Conservation (phyloP, 2,888 invertebrate species). For the Heteropelma amictum region DNA sequence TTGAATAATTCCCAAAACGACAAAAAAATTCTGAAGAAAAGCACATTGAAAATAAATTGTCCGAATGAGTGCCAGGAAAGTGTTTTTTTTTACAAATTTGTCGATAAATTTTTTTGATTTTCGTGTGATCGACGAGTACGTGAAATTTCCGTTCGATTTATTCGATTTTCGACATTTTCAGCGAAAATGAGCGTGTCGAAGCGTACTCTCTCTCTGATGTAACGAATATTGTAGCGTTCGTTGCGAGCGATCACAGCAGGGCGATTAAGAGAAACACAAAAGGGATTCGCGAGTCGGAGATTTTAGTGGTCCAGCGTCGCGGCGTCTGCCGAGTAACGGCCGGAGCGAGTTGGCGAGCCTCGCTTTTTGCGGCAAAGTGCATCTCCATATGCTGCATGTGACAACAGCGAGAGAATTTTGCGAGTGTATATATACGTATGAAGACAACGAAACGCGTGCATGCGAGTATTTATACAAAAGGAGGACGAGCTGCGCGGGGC, state of each 20-base stretch:
- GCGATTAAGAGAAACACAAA: background rate
- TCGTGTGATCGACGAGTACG: no score
- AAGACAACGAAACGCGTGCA: slow-evolving; percentile 21
- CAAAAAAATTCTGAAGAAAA: no score
- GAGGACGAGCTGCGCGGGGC: background rate
- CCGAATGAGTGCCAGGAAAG: no score
- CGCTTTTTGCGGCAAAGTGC: slow-evolving; percentile 29
- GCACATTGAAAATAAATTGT: no score
- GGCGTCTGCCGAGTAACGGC: background rate
- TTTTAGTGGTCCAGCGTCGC: slow-evolving; percentile 23
- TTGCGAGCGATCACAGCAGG: background rate
- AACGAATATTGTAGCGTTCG: background rate
- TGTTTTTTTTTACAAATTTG: no score
- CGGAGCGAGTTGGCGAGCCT: slow-evolving; percentile 2
- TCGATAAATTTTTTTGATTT: no score
- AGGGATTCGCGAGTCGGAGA: slow-evolving; percentile 3
- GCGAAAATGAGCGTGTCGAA: no score
- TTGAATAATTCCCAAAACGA: no score
- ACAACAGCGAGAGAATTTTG: slow-evolving; percentile 37
- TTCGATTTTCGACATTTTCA: no score
- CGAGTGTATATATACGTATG: no score
- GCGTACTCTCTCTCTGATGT: background rate
- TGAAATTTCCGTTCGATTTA: no score
- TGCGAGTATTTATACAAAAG: slow-evolving; percentile 23
- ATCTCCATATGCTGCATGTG: slow-evolving; percentile 32